These are phyloP conservation scores for Tragelaphus buxtoni DNA, from an alignment of 2,113 vertebrate species.

Conservation along the genomic window DNA sequence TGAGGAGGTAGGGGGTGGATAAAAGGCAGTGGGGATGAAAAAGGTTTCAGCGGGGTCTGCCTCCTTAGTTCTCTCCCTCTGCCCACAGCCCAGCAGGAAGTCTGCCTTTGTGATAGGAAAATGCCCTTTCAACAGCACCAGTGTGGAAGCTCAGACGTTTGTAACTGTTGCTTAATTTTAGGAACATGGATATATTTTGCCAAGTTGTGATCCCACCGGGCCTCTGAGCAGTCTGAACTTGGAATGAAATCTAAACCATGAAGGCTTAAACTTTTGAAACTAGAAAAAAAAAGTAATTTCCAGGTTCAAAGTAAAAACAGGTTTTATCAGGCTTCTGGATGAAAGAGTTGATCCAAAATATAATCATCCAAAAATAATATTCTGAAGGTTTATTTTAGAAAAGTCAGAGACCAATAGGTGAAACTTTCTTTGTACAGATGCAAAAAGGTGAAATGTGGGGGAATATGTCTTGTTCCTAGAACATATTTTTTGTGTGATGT, in stretches of 20 bases:
- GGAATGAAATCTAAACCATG: slow-evolving; percentile 39
- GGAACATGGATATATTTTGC: slow-evolving; percentile 43
- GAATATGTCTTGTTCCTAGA: not conserved
- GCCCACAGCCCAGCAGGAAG: slow-evolving; percentile 33
- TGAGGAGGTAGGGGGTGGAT: not conserved
- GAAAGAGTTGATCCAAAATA: slow-evolving; percentile 42
- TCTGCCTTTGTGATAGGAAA: slow-evolving; percentile 41
- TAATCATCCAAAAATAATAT: slow-evolving; percentile 30
- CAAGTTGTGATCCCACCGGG: slow-evolving; percentile 48
- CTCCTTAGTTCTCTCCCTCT: not conserved
- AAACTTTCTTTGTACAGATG: not conserved
- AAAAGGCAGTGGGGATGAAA: not conserved
- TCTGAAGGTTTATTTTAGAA: slow-evolving; percentile 42
- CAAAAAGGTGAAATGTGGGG: not conserved
- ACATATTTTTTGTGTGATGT: not conserved
- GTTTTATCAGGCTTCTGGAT: slow-evolving; percentile 5
- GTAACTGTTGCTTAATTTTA: slow-evolving; percentile 54
- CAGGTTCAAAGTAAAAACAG: slow-evolving; percentile 48
- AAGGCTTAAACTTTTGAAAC: slow-evolving; percentile 39
- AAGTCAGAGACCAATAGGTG: not conserved
- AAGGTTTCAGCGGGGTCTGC: not conserved
- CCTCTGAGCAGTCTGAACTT: slow-evolving; percentile 27
- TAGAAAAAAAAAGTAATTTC: not conserved
- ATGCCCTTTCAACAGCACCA: slow-evolving; percentile 49
- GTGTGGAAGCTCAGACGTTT: slow-evolving; percentile 50